phyloP scores from a whole-genome alignment of 2,888 invertebrate species.

The Drosophila barbarae region DNA sequence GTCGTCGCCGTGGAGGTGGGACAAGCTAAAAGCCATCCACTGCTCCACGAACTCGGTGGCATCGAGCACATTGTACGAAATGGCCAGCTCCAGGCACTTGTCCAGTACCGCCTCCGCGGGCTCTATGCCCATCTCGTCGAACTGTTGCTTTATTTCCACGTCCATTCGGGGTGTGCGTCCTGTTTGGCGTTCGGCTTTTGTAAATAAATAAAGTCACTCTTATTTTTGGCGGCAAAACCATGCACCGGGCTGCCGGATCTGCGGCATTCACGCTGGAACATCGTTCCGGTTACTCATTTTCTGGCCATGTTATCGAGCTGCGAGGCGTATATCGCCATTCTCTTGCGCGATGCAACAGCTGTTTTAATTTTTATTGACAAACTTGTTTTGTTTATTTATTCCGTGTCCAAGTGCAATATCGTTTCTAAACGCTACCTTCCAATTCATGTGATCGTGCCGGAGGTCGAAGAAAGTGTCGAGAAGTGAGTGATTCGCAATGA shows the following conservation, averaged over 20 bases:
- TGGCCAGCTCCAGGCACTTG: conserved; percentile 85
- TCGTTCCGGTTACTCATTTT: background rate
- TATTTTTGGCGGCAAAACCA: conserved; percentile 35
- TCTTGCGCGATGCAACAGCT: conserved; percentile 33
- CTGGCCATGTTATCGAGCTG: background rate
- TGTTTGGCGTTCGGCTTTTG: background rate
- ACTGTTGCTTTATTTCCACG: conserved; percentile 81
- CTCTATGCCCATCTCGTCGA: conserved; percentile 83
- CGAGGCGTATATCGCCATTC: conserved; percentile 3
- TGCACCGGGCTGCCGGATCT: conserved; percentile 4
- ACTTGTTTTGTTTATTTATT: conserved; percentile 45
- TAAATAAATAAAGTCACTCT: conserved; percentile 12
- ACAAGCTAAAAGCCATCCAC: conserved; percentile 89
- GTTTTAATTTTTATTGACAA: conserved; percentile 30
- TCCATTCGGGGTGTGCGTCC: conserved; percentile 75
- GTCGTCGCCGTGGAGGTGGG: conserved; percentile 83
- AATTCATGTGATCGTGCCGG: conserved; percentile 15
- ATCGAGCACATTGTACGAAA: conserved; percentile 83
- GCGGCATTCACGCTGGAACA: no score
- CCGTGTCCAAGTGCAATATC: conserved; percentile 37
- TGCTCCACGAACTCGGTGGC: conserved; percentile 87
- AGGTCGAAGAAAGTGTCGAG: conserved; percentile 11
- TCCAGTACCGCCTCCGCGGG: conserved; percentile 81
- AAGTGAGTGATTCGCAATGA: conserved; percentile 62
- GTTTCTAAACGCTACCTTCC: background rate